Evolutionary conservation across 2,888 invertebrate genomes (phyloP).

Genomic region (Seladonia tumulorum): DNA sequence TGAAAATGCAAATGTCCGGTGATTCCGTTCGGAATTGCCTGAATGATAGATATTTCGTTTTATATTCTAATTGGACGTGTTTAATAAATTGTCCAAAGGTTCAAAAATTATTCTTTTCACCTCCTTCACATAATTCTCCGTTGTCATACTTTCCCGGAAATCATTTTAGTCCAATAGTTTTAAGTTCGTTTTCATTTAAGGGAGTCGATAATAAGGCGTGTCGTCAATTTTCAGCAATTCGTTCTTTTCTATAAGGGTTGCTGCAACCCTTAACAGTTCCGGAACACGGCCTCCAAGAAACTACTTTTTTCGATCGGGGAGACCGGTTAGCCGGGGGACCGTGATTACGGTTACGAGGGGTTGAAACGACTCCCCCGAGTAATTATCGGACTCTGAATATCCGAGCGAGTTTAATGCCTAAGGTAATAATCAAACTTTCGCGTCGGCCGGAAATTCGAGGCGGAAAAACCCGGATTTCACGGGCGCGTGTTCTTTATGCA

Average conservation of each 20-base stretch:
- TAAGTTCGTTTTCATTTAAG: not conserved
- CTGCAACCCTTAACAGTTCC: not conserved
- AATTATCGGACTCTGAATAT: slow-evolving; percentile 56
- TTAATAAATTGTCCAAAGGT: too few species aligned
- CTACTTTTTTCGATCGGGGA: slow-evolving; percentile 17
- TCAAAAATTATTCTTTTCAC: too few species aligned
- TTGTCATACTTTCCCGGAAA: not conserved
- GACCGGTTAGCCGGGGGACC: not conserved
- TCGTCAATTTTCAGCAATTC: not conserved
- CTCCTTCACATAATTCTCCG: not conserved
- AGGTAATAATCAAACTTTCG: slow-evolving; percentile 64
- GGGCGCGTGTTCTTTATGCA: slow-evolving; percentile 45
- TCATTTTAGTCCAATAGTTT: not conserved
- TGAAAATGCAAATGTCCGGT: not conserved
- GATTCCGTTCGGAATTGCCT: not conserved
- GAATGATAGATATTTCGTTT: not conserved
- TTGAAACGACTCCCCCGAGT: slow-evolving; percentile 47
- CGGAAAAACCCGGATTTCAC: slow-evolving; percentile 30
- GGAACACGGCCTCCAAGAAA: not conserved
- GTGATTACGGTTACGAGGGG: slow-evolving; percentile 21
- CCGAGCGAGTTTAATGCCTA: slow-evolving; percentile 48
- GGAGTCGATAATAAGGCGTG: not conserved
- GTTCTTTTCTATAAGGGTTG: not conserved
- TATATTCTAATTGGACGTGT: not conserved
- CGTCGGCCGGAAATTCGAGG: slow-evolving; percentile 27